Evolutionary conservation across 1,140 invertebrate species (phyloP).

Genomic region (Marisa cornuarietis): DNA sequence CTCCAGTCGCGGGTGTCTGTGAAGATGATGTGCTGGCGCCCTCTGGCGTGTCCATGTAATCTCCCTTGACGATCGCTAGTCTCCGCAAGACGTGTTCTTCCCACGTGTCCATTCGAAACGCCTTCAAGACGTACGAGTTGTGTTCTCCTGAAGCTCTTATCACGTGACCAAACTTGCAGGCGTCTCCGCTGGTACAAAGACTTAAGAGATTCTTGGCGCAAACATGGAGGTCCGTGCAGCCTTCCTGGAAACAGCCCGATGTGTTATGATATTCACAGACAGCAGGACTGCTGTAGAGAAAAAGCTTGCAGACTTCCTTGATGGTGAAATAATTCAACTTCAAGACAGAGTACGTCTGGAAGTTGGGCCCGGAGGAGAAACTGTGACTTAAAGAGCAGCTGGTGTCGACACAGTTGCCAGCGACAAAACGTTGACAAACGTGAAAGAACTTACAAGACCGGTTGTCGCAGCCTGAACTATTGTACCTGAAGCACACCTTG

Average conservation of each 20-base stretch:
- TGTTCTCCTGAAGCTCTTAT: not conserved
- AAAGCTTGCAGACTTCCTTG: not conserved
- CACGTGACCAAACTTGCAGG: not conserved
- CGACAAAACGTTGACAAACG: not conserved
- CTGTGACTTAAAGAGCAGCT: not conserved
- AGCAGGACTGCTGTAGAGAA: not conserved
- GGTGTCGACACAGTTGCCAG: not conserved
- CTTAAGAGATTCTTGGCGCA: not conserved
- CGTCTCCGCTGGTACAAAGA: not conserved
- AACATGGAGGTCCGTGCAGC: constrained; percentile 1
- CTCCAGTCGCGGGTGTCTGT: too few species aligned
- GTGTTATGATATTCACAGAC: not conserved
- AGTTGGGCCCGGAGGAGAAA: not conserved
- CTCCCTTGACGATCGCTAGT: not conserved
- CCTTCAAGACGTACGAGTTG: not conserved
- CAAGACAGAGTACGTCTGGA: not conserved
- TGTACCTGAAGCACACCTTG: not conserved
- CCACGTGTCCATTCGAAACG: constrained; percentile 1
- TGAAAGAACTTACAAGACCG: not conserved
- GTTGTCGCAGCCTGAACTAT: not conserved
- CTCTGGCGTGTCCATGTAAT: too few species aligned
- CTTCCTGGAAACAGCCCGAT: not conserved
- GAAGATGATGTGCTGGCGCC: too few species aligned
- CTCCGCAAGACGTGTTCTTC: not conserved
- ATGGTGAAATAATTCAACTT: not conserved